Evolutionary conservation across 30 jellyfish, hydroid and myxozoan genomes (phyloP).

Genomic region (Chironex yamaguchii): DNA sequence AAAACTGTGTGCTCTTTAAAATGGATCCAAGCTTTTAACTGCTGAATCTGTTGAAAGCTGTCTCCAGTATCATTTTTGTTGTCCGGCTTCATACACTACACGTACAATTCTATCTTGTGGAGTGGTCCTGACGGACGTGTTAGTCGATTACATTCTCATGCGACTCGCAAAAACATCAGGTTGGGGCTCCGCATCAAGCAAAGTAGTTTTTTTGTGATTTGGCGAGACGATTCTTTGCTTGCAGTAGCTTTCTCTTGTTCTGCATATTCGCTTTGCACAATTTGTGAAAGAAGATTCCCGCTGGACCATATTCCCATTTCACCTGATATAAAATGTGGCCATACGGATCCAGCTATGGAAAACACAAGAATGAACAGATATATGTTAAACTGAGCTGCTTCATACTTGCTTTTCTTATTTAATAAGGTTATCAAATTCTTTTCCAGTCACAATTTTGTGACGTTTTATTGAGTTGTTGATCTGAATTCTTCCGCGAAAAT

Average conservation of each 20-base stretch:
- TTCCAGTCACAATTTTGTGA: too few species aligned
- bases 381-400: not conserved
- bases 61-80: slow-evolving; percentile 43
- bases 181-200: not conserved
- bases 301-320: slow-evolving; percentile 8
- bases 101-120: slow-evolving; percentile 1
- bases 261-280: slow-evolving; percentile 2
- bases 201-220: not conserved
- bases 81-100: slow-evolving; percentile 58
- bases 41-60: slow-evolving; percentile 33
- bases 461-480: too few species aligned
- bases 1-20: slow-evolving; percentile 42
- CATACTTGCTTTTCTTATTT: too few species aligned
- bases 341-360: slow-evolving; percentile 15
- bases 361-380: not conserved
- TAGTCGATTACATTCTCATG: not conserved
- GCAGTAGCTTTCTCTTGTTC: slow-evolving; percentile 4
- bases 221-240: slow-evolving; percentile 11
- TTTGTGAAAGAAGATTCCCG: slow-evolving; percentile 12
- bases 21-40: slow-evolving; percentile 10
- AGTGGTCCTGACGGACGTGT: not conserved
- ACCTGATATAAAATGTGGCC: not conserved
- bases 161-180: not conserved
- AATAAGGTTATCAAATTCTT: too few species aligned
- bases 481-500: too few species aligned